These are phyloP conservation scores for Drosophila cracens DNA, from an alignment of 2,888 invertebrate genomes.

Conservation along the genomic window DNA sequence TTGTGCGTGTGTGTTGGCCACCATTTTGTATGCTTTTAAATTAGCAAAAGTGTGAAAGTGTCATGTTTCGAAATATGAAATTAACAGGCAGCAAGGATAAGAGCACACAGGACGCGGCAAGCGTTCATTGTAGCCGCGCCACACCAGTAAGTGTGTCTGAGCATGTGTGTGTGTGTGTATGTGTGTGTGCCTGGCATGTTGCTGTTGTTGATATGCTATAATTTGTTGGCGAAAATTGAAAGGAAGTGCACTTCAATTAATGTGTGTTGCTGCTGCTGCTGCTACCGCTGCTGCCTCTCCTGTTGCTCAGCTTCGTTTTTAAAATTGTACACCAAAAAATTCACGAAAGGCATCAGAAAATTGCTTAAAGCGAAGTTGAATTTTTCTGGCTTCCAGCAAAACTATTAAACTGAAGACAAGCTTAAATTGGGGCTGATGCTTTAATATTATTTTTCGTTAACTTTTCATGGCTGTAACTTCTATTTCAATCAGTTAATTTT, in stretches of 20 bases:
- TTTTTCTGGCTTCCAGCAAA: not conserved
- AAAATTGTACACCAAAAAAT: slow-evolving; percentile 19
- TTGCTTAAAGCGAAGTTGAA: slow-evolving; percentile 15
- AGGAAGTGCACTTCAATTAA: slow-evolving; percentile 80
- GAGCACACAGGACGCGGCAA: slow-evolving; percentile 21
- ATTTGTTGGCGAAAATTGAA: slow-evolving; percentile 74
- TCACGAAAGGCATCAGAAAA: slow-evolving; percentile 3
- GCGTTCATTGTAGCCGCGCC: slow-evolving; percentile 17
- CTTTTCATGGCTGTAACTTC: not conserved
- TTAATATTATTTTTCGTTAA: not conserved
- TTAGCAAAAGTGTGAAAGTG: slow-evolving; percentile 83
- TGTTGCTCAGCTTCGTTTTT: slow-evolving; percentile 12
- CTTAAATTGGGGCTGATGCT: not conserved
- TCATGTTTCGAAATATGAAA: slow-evolving; percentile 82
- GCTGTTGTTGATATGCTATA: slow-evolving; percentile 63
- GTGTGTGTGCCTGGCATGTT: slow-evolving; percentile 19
- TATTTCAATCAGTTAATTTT: not conserved
- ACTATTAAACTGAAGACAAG: not conserved
- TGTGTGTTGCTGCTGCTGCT: slow-evolving; percentile 21
- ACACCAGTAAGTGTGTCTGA: not conserved
- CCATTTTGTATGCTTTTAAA: slow-evolving; percentile 82
- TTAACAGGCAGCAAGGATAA: slow-evolving; percentile 61
- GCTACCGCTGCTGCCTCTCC: slow-evolving; percentile 12
- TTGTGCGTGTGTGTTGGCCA: slow-evolving; percentile 73
- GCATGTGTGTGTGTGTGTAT: not conserved